Percentiles rank a stretch among this genome's conserved stretches.
Conservation (phyloP, 2,113 vertebrate genomes). For the Amazona guildingii region DNA sequence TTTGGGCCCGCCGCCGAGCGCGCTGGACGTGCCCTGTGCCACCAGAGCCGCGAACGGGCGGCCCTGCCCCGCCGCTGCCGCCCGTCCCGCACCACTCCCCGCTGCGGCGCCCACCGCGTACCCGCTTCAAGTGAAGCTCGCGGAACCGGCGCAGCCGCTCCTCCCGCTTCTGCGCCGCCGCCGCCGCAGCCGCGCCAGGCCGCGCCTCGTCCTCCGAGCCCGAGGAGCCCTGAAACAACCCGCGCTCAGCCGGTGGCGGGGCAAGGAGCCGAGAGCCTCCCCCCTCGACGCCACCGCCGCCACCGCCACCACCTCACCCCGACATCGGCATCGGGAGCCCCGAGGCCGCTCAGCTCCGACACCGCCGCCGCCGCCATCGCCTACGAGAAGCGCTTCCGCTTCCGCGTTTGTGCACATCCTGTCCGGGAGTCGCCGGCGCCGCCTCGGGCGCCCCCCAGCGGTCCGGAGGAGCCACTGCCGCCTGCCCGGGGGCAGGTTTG, state of each 20-base stretch:
- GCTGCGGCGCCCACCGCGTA: conserved; percentile 40
- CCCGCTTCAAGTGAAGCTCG: conserved; percentile 91
- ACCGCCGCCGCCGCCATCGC: background rate
- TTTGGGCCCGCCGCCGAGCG: too few relatives aligned
- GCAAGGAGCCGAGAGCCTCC: accelerated
- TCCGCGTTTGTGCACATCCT: background rate
- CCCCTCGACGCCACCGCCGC: accelerated
- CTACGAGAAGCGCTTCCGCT: accelerated
- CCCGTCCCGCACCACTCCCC: too few relatives aligned
- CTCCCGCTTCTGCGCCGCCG: conserved; percentile 81
- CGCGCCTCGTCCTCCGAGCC: conserved; percentile 29
- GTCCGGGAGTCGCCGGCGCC: accelerated
- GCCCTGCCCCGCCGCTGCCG: background rate
- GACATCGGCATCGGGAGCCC: background rate
- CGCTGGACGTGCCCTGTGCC: too few relatives aligned
- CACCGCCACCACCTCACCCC: background rate
- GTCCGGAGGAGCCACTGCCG: background rate
- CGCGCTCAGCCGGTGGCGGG: background rate
- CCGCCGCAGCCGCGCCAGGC: conserved; percentile 18
- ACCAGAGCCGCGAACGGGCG: too few relatives aligned
- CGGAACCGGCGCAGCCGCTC: conserved; percentile 86
- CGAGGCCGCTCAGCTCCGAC: background rate
- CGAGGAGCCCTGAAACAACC: conserved; percentile 24
- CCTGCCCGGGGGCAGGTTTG: too few relatives aligned
- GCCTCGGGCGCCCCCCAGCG: background rate